These are phyloP conservation scores for Grus americana DNA, from an alignment of 2,113 vertebrate genomes.

Conservation along the genomic window DNA sequence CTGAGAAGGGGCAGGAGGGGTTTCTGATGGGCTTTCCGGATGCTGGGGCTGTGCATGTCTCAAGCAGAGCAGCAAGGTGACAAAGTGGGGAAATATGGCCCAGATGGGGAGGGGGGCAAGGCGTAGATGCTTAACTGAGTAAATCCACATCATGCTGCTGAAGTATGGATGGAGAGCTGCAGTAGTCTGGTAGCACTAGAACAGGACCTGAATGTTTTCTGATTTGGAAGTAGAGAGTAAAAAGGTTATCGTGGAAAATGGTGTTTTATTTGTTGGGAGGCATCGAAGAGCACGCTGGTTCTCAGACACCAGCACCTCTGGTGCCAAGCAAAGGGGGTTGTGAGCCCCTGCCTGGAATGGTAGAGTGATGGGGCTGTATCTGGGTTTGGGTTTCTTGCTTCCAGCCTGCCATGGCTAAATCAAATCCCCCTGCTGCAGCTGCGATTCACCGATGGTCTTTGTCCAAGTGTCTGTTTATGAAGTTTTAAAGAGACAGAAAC, in stretches of 20 bases:
- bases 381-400: neutral
- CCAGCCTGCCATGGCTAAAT: neutral
- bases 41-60: neutral
- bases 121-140: neutral
- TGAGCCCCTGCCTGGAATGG: neutral
- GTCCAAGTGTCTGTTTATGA: conserved; percentile 63
- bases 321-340: neutral
- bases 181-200: neutral
- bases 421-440: neutral
- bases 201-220: neutral
- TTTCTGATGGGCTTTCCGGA: neutral
- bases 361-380: neutral
- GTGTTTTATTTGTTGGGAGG: neutral
- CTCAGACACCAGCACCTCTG: neutral
- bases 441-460: conserved; percentile 39
- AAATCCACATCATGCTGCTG: neutral
- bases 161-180: neutral
- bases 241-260: neutral
- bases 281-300: neutral
- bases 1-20: neutral
- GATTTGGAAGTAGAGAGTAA: neutral
- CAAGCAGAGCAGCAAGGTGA: neutral
- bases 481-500: conserved; percentile 72
- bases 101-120: neutral
- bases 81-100: neutral